Conservation (phyloP, 2,888 invertebrate species). For the Lamellibrachia satsuma region DNA sequence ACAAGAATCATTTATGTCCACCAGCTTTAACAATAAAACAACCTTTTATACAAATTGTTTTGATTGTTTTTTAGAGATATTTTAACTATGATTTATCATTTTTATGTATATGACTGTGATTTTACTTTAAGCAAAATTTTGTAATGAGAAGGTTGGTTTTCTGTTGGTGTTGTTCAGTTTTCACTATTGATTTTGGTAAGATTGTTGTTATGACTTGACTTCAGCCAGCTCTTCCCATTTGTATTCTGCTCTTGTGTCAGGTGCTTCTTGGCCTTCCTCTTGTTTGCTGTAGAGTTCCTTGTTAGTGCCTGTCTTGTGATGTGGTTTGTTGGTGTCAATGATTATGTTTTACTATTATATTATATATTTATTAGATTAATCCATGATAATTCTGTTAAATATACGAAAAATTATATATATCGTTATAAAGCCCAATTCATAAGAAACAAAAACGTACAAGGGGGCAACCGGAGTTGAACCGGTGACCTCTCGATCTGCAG, state of each 20-base stretch:
- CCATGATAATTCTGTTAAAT: background rate
- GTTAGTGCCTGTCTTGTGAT: too few species aligned
- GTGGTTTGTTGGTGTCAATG: too few species aligned
- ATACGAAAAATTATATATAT: background rate
- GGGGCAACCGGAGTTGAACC: conserved; percentile 62
- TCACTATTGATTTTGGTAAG: too few species aligned
- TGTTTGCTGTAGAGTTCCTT: too few species aligned
- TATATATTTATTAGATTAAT: too few species aligned
- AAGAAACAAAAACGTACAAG: conserved; percentile 36
- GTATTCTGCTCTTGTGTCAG: too few species aligned
- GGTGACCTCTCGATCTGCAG: conserved; percentile 62
- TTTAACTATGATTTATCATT: background rate
- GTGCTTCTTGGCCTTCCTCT: too few species aligned
- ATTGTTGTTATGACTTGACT: too few species aligned
- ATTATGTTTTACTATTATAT: too few species aligned
- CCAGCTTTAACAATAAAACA: background rate
- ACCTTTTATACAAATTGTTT: conserved; percentile 5
- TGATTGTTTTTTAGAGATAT: background rate
- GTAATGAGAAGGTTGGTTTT: too few species aligned
- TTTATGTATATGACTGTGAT: background rate
- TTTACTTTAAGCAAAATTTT: background rate
- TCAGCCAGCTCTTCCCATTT: too few species aligned
- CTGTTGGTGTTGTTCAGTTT: too few species aligned
- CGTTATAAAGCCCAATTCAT: background rate
- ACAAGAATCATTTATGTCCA: background rate